phyloP scores from a whole-genome alignment of 2,888 invertebrate species.

The Syrista parreyssii region DNA sequence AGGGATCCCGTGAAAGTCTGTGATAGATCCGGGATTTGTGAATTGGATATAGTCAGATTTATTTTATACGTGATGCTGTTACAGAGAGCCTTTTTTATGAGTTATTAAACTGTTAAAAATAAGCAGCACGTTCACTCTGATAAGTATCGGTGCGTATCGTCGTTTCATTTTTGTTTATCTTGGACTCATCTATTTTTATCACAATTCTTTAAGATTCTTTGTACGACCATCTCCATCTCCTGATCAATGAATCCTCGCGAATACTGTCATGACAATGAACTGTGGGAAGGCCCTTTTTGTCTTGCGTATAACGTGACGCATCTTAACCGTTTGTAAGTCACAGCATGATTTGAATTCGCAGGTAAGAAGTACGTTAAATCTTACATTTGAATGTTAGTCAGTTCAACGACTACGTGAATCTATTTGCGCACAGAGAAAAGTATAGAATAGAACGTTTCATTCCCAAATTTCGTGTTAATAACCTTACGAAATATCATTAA shows the following conservation, averaged over 20 bases:
- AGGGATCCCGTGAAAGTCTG: neutral
- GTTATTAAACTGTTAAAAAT: neutral
- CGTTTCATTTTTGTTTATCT: neutral
- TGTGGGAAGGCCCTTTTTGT: constrained; percentile 2
- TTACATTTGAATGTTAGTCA: neutral
- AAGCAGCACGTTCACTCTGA: neutral
- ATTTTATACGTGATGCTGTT: neutral
- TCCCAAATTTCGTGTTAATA: neutral
- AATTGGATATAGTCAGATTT: neutral
- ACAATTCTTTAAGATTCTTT: neutral
- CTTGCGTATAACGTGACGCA: neutral
- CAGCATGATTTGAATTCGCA: neutral
- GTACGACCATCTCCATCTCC: neutral
- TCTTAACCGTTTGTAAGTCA: neutral
- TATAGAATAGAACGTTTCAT: neutral
- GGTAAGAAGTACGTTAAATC: neutral
- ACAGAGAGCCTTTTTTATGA: neutral
- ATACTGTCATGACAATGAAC: constrained; percentile 2
- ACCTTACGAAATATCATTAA: neutral
- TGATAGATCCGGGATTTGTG: neutral
- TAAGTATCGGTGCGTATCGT: neutral
- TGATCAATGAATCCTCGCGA: neutral
- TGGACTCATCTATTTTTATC: neutral
- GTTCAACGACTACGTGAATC: neutral
- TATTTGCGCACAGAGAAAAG: neutral